These are phyloP conservation scores for Squalus acanthias DNA, from an alignment of 2,797 vertebrate genomes.

Conservation along the genomic window DNA sequence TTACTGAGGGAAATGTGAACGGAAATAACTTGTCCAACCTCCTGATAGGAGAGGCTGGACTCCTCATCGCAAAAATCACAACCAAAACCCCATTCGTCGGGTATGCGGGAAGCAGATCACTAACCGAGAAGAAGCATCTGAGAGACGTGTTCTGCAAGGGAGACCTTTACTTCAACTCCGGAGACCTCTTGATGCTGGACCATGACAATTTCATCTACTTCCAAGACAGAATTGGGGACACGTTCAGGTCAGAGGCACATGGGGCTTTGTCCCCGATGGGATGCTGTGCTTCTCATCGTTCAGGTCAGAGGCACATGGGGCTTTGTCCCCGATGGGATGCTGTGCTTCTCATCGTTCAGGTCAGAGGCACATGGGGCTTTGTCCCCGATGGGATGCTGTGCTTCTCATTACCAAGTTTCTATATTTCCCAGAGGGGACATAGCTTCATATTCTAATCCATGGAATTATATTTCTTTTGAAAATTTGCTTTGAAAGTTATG, in stretches of 20 bases:
- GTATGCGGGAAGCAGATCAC: slow-evolving; percentile 65
- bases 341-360: slow-evolving; percentile 62
- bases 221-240: slow-evolving; percentile 81
- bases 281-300: slow-evolving; percentile 52
- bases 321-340: not conserved
- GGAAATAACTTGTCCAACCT: not conserved
- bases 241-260: slow-evolving; percentile 65
- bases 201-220: slow-evolving; percentile 76
- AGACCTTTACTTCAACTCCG: slow-evolving; percentile 77
- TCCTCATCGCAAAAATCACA: slow-evolving; percentile 69
- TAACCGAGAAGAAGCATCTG: slow-evolving; percentile 78
- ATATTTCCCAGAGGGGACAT: not conserved
- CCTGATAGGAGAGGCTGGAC: slow-evolving; percentile 71
- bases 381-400: not conserved
- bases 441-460: not conserved
- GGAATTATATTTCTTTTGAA: not conserved
- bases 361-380: slow-evolving; percentile 43
- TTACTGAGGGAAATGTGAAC: not conserved
- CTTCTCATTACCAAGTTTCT: not conserved
- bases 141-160: slow-evolving; percentile 74
- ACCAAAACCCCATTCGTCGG: slow-evolving; percentile 62
- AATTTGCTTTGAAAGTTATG: not conserved
- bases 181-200: slow-evolving; percentile 73
- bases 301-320: slow-evolving; percentile 55
- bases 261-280: not conserved